Percentiles rank a stretch among this genome's conserved stretches.
These are phyloP conservation scores for Rissa tridactyla DNA, from an alignment of 2,113 vertebrate species.

Conservation along the genomic window DNA sequence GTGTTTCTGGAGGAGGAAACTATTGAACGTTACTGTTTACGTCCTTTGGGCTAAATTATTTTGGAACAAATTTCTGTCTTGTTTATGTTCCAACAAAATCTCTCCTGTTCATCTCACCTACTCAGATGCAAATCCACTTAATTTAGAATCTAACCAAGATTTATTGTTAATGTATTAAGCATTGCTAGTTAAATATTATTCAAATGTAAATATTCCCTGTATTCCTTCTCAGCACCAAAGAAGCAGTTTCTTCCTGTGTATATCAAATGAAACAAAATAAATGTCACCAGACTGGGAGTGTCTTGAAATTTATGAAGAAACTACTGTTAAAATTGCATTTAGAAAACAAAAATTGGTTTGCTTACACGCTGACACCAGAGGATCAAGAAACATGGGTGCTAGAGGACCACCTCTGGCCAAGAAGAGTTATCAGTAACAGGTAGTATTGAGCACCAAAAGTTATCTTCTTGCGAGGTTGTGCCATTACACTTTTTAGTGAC, in stretches of 20 bases:
- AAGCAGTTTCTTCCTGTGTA: neutral
- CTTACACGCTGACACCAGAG: neutral
- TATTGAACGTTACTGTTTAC: slow-evolving; percentile 3
- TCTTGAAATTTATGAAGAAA: neutral
- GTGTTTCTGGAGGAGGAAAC: slow-evolving; percentile 21
- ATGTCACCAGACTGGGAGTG: neutral
- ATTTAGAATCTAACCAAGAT: slow-evolving; percentile 62
- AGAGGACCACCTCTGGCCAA: neutral
- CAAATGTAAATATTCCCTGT: slow-evolving; percentile 43
- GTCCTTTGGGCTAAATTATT: slow-evolving; percentile 36
- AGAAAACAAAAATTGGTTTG: neutral
- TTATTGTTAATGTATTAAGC: slow-evolving; percentile 63
- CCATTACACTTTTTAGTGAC: neutral
- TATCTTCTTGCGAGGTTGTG: neutral
- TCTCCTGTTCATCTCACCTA: slow-evolving; percentile 62
- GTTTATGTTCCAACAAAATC: slow-evolving; percentile 54
- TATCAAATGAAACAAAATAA: neutral
- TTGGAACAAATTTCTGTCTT: slow-evolving; percentile 48
- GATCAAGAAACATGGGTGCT: neutral
- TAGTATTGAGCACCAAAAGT: neutral
- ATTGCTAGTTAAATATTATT: slow-evolving; percentile 64
- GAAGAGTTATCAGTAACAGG: neutral
- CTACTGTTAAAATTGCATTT: neutral
- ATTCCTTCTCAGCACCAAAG: slow-evolving; percentile 20
- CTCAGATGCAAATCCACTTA: slow-evolving; percentile 62